Evolutionary conservation across 2,797 vertebrate genomes (phyloP).

Genomic region (Lepilemur ruficaudatus): DNA sequence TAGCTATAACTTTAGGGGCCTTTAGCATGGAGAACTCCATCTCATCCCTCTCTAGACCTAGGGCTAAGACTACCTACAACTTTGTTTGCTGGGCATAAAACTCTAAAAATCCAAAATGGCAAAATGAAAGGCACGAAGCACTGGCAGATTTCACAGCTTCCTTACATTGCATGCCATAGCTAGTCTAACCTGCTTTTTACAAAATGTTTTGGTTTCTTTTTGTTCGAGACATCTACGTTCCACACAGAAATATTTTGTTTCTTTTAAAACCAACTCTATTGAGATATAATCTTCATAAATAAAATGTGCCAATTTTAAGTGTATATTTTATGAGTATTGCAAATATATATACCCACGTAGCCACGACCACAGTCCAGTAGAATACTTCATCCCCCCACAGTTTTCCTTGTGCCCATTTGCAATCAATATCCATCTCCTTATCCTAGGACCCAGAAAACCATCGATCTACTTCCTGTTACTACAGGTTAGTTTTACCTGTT

Average conservation of each 20-base stretch:
- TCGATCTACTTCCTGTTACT: background rate
- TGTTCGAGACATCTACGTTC: background rate
- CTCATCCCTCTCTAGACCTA: background rate
- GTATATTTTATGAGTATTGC: background rate
- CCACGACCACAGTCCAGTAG: background rate
- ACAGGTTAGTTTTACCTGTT: background rate
- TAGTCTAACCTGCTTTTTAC: background rate
- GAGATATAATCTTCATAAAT: background rate
- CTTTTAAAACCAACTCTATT: background rate
- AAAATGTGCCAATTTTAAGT: conserved; percentile 11
- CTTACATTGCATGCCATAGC: background rate
- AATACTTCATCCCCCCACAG: background rate
- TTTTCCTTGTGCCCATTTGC: background rate
- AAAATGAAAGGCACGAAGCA: background rate
- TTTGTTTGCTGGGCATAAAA: background rate
- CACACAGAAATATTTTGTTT: background rate
- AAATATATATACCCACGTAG: background rate
- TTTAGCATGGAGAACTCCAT: background rate
- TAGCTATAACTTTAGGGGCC: background rate
- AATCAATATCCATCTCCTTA: background rate
- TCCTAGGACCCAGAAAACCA: background rate
- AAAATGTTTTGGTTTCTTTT: background rate
- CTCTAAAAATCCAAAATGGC: background rate
- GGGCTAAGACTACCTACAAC: background rate
- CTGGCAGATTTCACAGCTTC: background rate